Evolutionary conservation across 2,113 vertebrate species (phyloP).

Genomic region (Phalacrocorax brasilianus): DNA sequence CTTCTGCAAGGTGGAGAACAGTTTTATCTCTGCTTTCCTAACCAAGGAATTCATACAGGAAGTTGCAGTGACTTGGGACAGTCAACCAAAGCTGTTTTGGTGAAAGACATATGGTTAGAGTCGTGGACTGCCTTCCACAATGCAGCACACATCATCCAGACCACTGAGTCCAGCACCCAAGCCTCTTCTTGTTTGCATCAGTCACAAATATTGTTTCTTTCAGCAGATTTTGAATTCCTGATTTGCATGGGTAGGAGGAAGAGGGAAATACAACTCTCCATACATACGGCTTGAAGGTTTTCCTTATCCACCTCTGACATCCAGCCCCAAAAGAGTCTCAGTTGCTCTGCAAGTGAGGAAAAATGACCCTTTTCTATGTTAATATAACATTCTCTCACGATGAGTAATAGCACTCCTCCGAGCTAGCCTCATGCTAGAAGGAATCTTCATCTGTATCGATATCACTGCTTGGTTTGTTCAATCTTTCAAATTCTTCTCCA

Average conservation of each 20-base stretch:
- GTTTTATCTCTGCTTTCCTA: neutral
- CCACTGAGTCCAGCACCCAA: neutral
- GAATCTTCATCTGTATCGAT: constrained; percentile 90
- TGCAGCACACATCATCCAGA: neutral
- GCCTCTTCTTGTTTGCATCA: neutral
- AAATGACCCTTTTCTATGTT: neutral
- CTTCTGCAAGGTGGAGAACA: neutral
- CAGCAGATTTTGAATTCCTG: neutral
- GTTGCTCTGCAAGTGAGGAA: neutral
- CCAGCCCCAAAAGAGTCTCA: neutral
- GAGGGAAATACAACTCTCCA: neutral
- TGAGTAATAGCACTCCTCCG: neutral
- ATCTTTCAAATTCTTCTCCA: constrained; percentile 91
- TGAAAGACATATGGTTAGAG: neutral
- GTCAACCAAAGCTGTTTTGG: neutral
- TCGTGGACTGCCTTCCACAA: neutral
- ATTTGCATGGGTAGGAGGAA: neutral
- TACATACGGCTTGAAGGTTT: neutral
- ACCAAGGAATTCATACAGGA: neutral
- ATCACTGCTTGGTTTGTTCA: constrained; percentile 87
- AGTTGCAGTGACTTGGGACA: neutral
- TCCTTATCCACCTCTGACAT: neutral
- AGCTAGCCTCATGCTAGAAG: constrained; percentile 58
- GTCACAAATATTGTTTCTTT: neutral
- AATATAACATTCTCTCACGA: neutral